Evolutionary conservation across 2,888 invertebrate genomes (phyloP).

Genomic region (Tenthredo notha): DNA sequence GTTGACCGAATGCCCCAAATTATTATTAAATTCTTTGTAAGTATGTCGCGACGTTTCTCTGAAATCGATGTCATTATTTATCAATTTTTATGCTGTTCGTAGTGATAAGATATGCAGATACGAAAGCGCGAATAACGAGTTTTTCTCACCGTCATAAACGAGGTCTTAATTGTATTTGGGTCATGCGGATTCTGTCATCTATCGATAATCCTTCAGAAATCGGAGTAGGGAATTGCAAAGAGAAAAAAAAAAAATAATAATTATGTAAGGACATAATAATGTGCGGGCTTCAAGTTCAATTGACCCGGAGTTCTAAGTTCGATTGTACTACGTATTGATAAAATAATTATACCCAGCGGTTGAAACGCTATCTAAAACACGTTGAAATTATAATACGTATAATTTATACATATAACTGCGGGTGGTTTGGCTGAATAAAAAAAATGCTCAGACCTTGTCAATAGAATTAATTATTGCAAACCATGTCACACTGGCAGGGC

Average conservation of each 20-base stretch:
- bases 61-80: not conserved
- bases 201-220: conserved; percentile 12
- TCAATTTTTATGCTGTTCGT: not conserved
- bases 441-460: not conserved
- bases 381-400: not conserved
- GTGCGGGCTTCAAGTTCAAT: not conserved
- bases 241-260: not conserved
- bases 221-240: not conserved
- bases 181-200: not conserved
- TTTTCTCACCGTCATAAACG: not conserved
- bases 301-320: not conserved
- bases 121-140: not conserved
- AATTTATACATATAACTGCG: not conserved
- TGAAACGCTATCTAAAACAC: not conserved
- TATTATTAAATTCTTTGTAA: not conserved
- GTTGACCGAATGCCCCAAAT: not conserved
- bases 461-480: not conserved
- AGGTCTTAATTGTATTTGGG: not conserved
- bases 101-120: not conserved
- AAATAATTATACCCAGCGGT: not conserved
- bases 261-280: not conserved
- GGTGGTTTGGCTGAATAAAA: not conserved
- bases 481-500: not conserved
- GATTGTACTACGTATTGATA: not conserved
- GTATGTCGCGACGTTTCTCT: not conserved